Evolutionary conservation across 2,797 vertebrate genomes (phyloP).

Genomic region (Lateolabrax maculatus): DNA sequence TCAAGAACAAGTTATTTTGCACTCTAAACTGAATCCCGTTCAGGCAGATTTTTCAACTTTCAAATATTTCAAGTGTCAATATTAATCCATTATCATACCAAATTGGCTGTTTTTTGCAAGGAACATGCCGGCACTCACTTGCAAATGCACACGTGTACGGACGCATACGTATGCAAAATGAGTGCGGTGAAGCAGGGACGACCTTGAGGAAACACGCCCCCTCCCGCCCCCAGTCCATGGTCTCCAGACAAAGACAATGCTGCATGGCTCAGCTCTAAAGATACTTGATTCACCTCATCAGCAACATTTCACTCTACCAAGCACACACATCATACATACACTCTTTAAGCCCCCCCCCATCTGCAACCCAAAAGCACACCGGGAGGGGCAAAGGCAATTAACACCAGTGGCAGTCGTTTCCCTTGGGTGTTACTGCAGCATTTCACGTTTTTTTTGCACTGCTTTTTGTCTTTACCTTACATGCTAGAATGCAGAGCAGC

Average conservation of each 20-base stretch:
- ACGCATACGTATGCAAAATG: constrained; percentile 45
- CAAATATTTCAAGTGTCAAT: background rate
- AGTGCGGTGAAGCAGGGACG: constrained; percentile 45
- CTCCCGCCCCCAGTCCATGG: constrained; percentile 45
- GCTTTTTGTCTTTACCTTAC: constrained; percentile 20
- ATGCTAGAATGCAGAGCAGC: constrained; percentile 14
- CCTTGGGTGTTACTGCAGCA: constrained; percentile 58
- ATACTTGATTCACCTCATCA: constrained; percentile 70
- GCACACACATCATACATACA: constrained; percentile 7
- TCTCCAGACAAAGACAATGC: constrained; percentile 79
- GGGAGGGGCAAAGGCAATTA: constrained; percentile 67
- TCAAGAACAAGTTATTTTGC: background rate
- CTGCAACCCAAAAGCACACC: constrained; percentile 46
- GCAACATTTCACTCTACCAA: constrained; percentile 59
- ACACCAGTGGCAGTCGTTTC: constrained; percentile 36
- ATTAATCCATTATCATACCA: background rate
- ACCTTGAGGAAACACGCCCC: constrained; percentile 78
- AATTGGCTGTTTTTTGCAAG: background rate
- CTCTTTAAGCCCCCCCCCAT: background rate
- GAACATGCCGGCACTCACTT: background rate
- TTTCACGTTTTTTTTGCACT: constrained; percentile 24
- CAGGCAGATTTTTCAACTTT: background rate
- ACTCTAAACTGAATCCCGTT: background rate
- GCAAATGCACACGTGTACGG: constrained; percentile 23
- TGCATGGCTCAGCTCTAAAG: constrained; percentile 70